phyloP scores from a whole-genome alignment of 1,140 invertebrate species.

The Plutomurus gul region DNA sequence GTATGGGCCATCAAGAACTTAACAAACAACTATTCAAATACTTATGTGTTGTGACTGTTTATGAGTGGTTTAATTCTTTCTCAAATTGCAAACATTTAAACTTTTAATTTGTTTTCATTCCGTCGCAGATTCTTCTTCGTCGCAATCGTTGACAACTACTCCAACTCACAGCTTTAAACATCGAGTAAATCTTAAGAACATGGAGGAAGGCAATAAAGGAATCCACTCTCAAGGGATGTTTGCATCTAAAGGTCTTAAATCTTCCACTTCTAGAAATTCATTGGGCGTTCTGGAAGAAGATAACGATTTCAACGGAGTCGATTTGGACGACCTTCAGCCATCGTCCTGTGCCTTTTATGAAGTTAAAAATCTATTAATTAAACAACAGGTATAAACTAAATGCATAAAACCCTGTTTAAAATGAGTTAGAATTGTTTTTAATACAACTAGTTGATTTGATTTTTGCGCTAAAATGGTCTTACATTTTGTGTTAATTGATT shows the following conservation, averaged over 20 bases:
- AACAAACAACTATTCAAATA: too few relatives aligned
- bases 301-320: not conserved
- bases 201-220: too few relatives aligned
- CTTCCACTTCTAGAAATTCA: not conserved
- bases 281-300: conserved; percentile 33
- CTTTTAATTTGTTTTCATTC: too few relatives aligned
- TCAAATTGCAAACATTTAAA: not conserved
- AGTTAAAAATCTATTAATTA: not conserved
- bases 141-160: not conserved
- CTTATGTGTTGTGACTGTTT: too few relatives aligned
- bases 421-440: too few relatives aligned
- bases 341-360: not conserved
- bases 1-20: too few relatives aligned
- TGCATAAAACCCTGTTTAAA: too few relatives aligned
- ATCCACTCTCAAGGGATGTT: too few relatives aligned
- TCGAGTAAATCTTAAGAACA: not conserved
- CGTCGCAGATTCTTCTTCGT: not conserved
- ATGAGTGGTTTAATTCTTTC: not conserved
- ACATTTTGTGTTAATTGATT: too few relatives aligned
- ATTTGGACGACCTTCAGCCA: not conserved
- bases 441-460: too few relatives aligned
- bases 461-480: too few relatives aligned
- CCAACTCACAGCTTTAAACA: not conserved
- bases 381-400: not conserved
- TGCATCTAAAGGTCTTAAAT: too few relatives aligned